A percentile compares a stretch with the other conserved stretches of the same genome.
These are phyloP conservation scores for Alfaro cultratus DNA, from an alignment of 2,797 vertebrate species.

Conservation along the genomic window DNA sequence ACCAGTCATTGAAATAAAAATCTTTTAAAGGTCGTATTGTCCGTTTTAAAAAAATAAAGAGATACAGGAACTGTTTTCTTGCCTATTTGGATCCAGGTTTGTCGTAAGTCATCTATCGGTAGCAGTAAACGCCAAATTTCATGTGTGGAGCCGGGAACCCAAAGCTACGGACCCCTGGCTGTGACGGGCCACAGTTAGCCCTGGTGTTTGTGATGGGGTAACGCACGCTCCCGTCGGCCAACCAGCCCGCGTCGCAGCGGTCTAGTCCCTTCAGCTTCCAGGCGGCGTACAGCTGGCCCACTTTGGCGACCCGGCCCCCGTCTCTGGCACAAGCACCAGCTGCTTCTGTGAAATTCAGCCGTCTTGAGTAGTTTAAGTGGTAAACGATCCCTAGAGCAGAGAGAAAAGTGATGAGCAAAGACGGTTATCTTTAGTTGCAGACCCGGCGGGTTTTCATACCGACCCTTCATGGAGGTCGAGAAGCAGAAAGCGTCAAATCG, in stretches of 20 bases:
- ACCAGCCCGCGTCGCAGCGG: conserved; percentile 89
- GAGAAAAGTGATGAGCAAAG: conserved; percentile 12
- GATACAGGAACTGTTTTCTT: conserved; percentile 13
- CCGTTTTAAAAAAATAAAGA: conserved; percentile 18
- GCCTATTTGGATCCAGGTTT: conserved; percentile 23
- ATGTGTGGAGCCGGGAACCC: conserved; percentile 84
- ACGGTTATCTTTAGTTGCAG: background rate
- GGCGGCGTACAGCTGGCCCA: conserved; percentile 90
- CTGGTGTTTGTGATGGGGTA: conserved; percentile 87
- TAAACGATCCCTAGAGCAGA: conserved; percentile 84
- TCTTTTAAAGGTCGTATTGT: conserved; percentile 5
- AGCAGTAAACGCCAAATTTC: conserved; percentile 89
- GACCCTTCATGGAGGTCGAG: conserved; percentile 84
- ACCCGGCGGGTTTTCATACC: conserved; percentile 22
- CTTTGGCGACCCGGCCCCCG: conserved; percentile 82
- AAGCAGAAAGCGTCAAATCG: conserved; percentile 94
- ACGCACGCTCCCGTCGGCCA: conserved; percentile 89
- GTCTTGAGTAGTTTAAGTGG: conserved; percentile 76
- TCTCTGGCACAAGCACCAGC: conserved; percentile 81
- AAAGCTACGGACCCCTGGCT: conserved; percentile 88
- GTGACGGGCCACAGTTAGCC: conserved; percentile 82
- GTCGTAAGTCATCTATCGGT: conserved; percentile 58
- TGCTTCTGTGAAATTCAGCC: conserved; percentile 86
- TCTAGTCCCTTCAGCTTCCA: conserved; percentile 90
- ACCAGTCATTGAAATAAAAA: conserved; percentile 9